Base-by-base conservation (phyloP, 1,140 invertebrate species). In the Bombus fervidus region DNA sequence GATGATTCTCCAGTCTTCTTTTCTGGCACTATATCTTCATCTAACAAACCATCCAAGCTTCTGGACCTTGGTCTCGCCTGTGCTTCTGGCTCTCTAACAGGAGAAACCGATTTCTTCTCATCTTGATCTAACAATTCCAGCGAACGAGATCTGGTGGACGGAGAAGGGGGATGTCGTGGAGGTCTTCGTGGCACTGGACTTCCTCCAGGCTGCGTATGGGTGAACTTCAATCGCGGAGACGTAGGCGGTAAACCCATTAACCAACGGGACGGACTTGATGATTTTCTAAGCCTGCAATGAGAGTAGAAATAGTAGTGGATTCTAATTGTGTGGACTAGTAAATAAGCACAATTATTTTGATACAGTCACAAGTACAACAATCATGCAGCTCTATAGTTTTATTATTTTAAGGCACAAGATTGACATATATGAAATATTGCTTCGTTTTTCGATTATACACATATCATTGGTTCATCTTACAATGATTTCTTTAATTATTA, bases 41-140 rank as follows among this genome's bases (percentile, higher is more conserved):
- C 95, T 37, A 97, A 87, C 28, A 97, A 95, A 91, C 96, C 96
- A 91, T 97, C 97, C 86, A 97, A 95, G 94, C 97, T 97, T 81
- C 96, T 96, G n/a, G 96, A 96, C 87, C 96, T 95, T 59, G 96
- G 95, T 91, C 92, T 94, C 81, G 91, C 93, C 86, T 91, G 89
- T 83, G 89, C 91, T 87, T 91, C 93, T 62, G 88, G 87, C 47
- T 90, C 75, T 34, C 79, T 73, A 25, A 86, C 79, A 15, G 82
- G 71, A 10, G 87, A 78, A 31, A 75, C 22, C 8, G 73, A 80
- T 25, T 92, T 88, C 10, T 89, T 85, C 59, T 92, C 89, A 0
- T 90, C 85, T 57, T 91, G 89, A 71, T 94, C 91, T 34, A 94
- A 34, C 5, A 93, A 34, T 47, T 94, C 92, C 18, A 94, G 75